Conservation (phyloP, 2,888 invertebrate genomes). For the Flexamia atlantica region DNA sequence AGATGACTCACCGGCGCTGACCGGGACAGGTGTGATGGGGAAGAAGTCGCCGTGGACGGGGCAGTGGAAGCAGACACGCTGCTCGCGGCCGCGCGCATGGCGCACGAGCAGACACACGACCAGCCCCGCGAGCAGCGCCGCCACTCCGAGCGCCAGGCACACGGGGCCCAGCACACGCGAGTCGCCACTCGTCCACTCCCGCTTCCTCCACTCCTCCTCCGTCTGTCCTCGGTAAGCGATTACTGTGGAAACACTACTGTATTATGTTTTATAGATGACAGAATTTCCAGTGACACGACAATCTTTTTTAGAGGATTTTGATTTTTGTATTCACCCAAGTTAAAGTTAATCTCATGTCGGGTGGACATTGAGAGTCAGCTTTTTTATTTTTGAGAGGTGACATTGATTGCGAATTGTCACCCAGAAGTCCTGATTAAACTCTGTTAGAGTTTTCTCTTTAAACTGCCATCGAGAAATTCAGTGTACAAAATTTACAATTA, state of each 20-base stretch:
- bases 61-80: constrained; percentile 86
- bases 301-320: no score
- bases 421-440: no score
- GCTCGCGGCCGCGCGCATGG: constrained; percentile 82
- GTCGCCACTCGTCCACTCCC: constrained; percentile 86
- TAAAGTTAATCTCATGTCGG: no score
- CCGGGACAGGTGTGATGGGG: constrained; percentile 79
- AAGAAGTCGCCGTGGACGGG: constrained; percentile 89
- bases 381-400: no score
- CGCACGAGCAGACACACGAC: constrained; percentile 83
- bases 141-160: constrained; percentile 85
- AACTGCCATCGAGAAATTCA: no score
- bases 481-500: no score
- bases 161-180: constrained; percentile 85
- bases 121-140: constrained; percentile 83
- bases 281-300: no score
- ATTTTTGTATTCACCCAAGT: no score
- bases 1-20: constrained; percentile 53
- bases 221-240: constrained; percentile 86
- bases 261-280: no score
- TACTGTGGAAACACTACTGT: constrained; percentile 76
- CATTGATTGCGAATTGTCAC: no score
- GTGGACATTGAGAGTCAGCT: no score
- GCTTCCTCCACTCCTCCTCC: constrained; percentile 84
- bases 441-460: no score